Percentiles rank a stretch among this genome's conserved stretches.
Conservation (phyloP, 2,113 vertebrate genomes). For the Tetrao urogallus region DNA sequence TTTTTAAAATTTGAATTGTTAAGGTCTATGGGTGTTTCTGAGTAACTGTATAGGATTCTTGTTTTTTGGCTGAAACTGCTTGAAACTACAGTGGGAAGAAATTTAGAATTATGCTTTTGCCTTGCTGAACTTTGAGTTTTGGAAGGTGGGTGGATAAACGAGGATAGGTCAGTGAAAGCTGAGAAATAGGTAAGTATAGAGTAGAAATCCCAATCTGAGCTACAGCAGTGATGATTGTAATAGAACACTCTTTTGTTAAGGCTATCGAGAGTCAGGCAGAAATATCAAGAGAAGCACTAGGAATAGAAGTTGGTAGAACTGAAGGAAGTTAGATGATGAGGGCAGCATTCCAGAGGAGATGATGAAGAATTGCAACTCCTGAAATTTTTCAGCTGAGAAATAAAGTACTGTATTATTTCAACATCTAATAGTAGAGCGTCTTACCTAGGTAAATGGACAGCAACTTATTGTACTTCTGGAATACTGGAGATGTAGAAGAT, state of each 20-base stretch:
- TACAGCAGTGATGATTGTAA: background rate
- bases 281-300: background rate
- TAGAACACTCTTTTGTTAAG: background rate
- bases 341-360: background rate
- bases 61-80: background rate
- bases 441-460: background rate
- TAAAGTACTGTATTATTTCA: background rate
- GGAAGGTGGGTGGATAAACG: background rate
- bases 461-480: background rate
- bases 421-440: background rate
- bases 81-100: background rate
- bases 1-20: background rate
- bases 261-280: background rate
- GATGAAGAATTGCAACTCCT: background rate
- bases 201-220: background rate
- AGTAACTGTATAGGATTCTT: background rate
- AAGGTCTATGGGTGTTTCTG: background rate
- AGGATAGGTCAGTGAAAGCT: background rate
- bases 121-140: background rate
- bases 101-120: background rate
- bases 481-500: background rate
- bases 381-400: background rate
- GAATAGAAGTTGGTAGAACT: background rate
- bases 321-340: background rate
- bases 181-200: background rate